Conservation (phyloP, 2,797 vertebrate species). For the Sphenopsis melanotis region DNA sequence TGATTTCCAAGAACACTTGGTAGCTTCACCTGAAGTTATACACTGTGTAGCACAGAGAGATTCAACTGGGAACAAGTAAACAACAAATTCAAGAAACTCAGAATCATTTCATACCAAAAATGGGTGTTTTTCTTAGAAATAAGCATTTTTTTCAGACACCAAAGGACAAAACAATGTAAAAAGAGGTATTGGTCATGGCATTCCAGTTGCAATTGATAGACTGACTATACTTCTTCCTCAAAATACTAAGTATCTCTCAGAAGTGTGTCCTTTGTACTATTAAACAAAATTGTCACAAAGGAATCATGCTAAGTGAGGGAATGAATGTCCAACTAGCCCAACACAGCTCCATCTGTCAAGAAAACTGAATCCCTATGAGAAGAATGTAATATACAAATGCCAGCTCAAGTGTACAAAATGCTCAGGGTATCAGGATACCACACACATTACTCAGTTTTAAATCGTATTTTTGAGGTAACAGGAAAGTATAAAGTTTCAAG, state of each 20-base stretch:
- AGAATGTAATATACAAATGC: not conserved
- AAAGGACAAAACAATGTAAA: not conserved
- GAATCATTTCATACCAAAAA: not conserved
- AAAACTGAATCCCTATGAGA: not conserved
- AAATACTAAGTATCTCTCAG: not conserved
- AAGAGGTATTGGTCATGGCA: not conserved
- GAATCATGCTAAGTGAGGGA: not conserved
- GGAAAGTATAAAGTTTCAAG: not conserved
- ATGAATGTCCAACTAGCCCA: not conserved
- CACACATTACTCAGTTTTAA: not conserved
- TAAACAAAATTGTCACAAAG: not conserved
- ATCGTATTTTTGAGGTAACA: not conserved
- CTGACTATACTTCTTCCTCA: not conserved
- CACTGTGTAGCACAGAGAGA: not conserved
- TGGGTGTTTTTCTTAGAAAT: not conserved
- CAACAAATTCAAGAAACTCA: not conserved
- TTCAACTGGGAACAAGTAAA: not conserved
- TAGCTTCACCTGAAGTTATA: not conserved
- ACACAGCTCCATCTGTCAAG: not conserved
- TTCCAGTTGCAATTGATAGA: not conserved
- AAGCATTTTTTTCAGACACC: not conserved
- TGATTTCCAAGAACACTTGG: not conserved
- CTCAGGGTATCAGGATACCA: not conserved
- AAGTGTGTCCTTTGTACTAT: not conserved
- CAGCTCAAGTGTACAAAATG: not conserved